A percentile compares a stretch with the other conserved stretches of the same genome.
phyloP scores from a whole-genome alignment of 2,797 vertebrate genomes.

The Pelodytes ibericus region DNA sequence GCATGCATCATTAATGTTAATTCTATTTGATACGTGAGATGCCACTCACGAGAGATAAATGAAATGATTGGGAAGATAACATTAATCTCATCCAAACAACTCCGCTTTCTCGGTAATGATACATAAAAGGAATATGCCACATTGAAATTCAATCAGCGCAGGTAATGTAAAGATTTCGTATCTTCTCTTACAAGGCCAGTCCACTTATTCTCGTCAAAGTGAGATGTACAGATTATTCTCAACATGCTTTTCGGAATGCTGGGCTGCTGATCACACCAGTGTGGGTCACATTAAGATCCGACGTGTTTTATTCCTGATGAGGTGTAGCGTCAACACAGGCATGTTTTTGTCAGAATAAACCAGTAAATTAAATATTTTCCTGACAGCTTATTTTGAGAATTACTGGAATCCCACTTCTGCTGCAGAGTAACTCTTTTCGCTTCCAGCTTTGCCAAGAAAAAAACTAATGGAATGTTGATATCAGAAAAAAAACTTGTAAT shows the following conservation, averaged over 20 bases:
- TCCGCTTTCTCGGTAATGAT: background rate
- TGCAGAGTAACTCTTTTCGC: too few species aligned
- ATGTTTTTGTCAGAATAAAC: too few species aligned
- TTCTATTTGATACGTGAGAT: background rate
- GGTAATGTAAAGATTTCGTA: background rate
- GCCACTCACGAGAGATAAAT: background rate
- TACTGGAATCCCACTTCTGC: too few species aligned
- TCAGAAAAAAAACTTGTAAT: too few species aligned
- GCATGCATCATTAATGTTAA: background rate
- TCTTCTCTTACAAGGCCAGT: background rate
- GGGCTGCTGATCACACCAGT: background rate
- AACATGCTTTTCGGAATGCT: background rate
- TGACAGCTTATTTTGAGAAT: too few species aligned
- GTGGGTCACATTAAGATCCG: too few species aligned
- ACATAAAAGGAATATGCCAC: slow-evolving; percentile 7
- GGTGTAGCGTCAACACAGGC: too few species aligned
- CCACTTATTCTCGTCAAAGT: background rate
- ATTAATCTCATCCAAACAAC: background rate
- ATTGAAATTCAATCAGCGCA: background rate
- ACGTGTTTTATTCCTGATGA: too few species aligned
- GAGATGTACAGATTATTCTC: background rate
- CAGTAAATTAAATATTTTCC: too few species aligned
- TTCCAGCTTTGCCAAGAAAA: too few species aligned
- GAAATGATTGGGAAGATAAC: background rate
- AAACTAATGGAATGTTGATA: too few species aligned